These are phyloP conservation scores for Actenoides lindsayi DNA, from an alignment of 2,113 vertebrate genomes.

Conservation along the genomic window DNA sequence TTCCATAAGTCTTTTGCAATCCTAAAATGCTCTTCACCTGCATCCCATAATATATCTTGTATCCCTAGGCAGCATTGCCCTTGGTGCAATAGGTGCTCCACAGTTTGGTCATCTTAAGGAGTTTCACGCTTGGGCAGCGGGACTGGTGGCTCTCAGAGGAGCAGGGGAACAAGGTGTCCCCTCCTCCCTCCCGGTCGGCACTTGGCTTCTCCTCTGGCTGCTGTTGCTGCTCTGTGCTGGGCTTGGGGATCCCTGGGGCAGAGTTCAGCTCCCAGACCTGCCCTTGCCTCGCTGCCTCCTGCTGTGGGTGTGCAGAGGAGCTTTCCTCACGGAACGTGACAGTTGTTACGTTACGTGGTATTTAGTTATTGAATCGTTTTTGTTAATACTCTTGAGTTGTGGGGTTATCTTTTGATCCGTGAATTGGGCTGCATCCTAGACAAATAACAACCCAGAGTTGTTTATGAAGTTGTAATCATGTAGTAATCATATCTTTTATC, in stretches of 20 bases:
- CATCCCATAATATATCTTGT: background rate
- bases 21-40: background rate
- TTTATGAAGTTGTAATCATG: background rate
- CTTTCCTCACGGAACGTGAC: background rate
- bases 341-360: fast-evolving
- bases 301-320: background rate
- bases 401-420: background rate
- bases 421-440: background rate
- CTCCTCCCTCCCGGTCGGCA: background rate
- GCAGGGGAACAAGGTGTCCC: background rate
- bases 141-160: background rate
- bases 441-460: background rate
- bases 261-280: background rate
- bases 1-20: background rate
- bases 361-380: background rate
- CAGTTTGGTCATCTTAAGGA: background rate
- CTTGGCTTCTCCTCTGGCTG: background rate
- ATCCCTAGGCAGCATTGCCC: background rate
- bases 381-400: background rate
- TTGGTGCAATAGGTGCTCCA: background rate
- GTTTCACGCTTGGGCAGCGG: fast-evolving
- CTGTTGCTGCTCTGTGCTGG: background rate
- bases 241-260: background rate
- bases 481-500: background rate
- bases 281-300: background rate